A percentile compares a stretch with the other conserved stretches of the same genome.
Conservation (phyloP, 2,797 vertebrate genomes). For the Odontamblyopus rebecca region DNA sequence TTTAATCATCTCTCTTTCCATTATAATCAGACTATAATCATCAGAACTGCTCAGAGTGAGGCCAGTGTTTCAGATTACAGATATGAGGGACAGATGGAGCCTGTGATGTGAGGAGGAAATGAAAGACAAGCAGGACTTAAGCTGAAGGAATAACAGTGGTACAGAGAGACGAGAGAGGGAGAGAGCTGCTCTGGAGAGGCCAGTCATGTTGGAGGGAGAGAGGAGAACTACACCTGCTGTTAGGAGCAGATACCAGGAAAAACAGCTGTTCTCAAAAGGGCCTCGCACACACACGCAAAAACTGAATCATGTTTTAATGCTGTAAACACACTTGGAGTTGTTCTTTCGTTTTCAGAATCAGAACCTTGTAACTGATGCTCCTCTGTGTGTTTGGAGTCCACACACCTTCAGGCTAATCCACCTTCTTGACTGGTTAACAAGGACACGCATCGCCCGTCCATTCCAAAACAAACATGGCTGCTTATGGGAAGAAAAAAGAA, state of each 20-base stretch:
- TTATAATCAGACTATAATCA: neutral
- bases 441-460: too few species aligned
- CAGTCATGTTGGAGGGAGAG: conserved; percentile 26
- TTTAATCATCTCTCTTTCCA: neutral
- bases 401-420: too few species aligned
- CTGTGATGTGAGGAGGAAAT: conserved; percentile 18
- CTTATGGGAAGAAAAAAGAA: too few species aligned
- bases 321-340: too few species aligned
- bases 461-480: too few species aligned
- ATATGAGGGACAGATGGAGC: conserved; percentile 25
- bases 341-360: too few species aligned
- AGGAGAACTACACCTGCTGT: conserved; percentile 24
- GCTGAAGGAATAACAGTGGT: conserved; percentile 7
- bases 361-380: too few species aligned
- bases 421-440: too few species aligned
- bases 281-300: too few species aligned
- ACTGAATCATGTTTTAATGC: too few species aligned
- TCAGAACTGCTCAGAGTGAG: neutral
- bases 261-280: neutral
- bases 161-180: conserved; percentile 13
- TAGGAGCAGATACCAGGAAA: neutral
- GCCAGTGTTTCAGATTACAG: conserved; percentile 20
- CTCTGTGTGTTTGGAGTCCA: too few species aligned
- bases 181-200: conserved; percentile 20
- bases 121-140: conserved; percentile 5